Evolutionary conservation across 2,888 invertebrate genomes (phyloP), one percentile per base, ranked within the genome.

Genomic region (Crepidodera aurea): DNA sequence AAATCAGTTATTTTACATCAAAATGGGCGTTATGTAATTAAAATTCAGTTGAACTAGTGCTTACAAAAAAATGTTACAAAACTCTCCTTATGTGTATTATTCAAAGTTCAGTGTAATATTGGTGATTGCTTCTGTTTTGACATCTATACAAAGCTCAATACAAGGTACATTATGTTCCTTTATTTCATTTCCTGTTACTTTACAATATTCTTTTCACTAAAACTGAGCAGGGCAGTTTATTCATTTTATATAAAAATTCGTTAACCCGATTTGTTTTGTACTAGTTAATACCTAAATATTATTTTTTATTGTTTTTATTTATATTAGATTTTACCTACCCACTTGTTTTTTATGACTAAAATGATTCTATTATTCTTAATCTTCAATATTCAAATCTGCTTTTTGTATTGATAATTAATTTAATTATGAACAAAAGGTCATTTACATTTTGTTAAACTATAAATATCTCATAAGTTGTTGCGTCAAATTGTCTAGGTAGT

Each of bases 51-150:
- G 60, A 37, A 56, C 37, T 53, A 56, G 53, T 60, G 57, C 6
- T 50, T 61, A 63, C 62, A 65, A 34, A 32, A 76, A 73, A 73
- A 77, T 77, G 77, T 70, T 68, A 67, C 67, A 71, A 70, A 74
- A 69, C 69, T 66, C 32, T 46, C 68, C 62, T 67, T 68, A 70
- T 62, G 50, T 56, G 62, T 65, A 55, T 51, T 51, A 58, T 53
- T 51, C 65, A 69, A 75, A 68, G 69, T 74, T 69, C 67, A 71
- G 71, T 72, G 71, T 75, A 68, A 71, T 74, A 70, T 70, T 75
- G 69, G 69, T 77, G 69, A 69, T 77, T 66, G 69, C 74, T 69
- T 72, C 71, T 73, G 75, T 76, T 74, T 75, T 76, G 76, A 74
- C 75, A 72, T 68, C 68, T 66, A 73, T 74, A 73, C 74, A 77